Evolutionary conservation across 30 jellyfish, hydroid and myxozoan species (phyloP), one percentile per base, ranked within the genome.

Genomic region (Hydractinia echinata): DNA sequence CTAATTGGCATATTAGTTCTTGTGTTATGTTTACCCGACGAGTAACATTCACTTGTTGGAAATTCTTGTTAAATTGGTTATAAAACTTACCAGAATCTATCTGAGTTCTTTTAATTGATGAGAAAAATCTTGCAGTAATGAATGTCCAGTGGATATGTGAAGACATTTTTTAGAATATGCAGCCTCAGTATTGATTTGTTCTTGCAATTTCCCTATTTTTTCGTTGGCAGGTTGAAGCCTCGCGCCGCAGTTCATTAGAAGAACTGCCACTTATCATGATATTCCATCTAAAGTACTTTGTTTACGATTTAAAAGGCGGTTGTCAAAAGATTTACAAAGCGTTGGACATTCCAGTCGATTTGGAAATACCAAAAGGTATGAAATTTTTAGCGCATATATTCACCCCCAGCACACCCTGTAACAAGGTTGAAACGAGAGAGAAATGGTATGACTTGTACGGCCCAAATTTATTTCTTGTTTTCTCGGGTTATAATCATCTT

Each of bases 301-400:
- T 94, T 6, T 94, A 79, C 81, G 97, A 94, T 82, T 73, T 84
- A 74, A 66, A 92, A 19, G 99, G 99, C 5, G 99, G 99, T 14
- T 88, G 97, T 68, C 99, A 94, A 68, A 94, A 94, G 86, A 81
- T 87, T 0, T 95, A 94, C 92, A 94, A 94, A 78, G 88, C 95
- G 18, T 82, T 94, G 55, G 95, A 85, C 54, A 88, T 94, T 30
- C 66, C 95, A 8, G 86, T 79, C 55, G 97, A 88, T 39, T 81
- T 94, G 58, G 96, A 94, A 67, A 88, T 94, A 4, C 92, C 98
- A 8, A 91, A 83, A 79, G 98, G 97, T 91, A 30, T 30, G 44
- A 30, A 30, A 30, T 30, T 30, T 11, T 58, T 58, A 58, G 69
- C 69, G 2, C 18, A 0, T 11, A 58, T 58, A 11, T 58, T 58